phyloP scores from a whole-genome alignment of 1,140 invertebrate species.

The Argopecten irradians region DNA sequence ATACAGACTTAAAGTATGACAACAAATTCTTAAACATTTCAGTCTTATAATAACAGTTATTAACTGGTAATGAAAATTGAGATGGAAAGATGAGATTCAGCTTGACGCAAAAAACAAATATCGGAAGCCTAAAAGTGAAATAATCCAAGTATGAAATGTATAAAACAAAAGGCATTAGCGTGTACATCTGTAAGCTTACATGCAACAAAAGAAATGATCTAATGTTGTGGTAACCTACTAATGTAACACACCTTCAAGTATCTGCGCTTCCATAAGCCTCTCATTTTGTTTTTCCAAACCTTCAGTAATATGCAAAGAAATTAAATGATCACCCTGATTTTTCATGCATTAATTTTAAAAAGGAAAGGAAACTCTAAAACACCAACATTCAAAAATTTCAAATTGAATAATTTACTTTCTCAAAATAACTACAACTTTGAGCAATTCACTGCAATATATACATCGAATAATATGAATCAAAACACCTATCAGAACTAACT shows the following conservation, averaged over 20 bases:
- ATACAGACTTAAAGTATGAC: background rate
- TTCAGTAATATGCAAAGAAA: slow-evolving; percentile 6
- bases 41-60: background rate
- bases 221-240: slow-evolving; percentile 9
- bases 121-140: background rate
- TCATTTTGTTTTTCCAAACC: slow-evolving; percentile 22
- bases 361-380: background rate
- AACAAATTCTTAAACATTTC: background rate
- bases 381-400: background rate
- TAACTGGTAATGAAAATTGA: background rate
- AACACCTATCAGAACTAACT: background rate
- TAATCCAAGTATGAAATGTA: background rate
- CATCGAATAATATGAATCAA: background rate
- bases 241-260: slow-evolving; percentile 20
- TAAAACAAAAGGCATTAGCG: slow-evolving; percentile 15
- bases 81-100: background rate
- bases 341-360: background rate
- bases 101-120: background rate
- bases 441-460: background rate
- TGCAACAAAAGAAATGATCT: slow-evolving; percentile 3
- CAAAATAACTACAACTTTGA: background rate
- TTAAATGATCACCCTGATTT: background rate
- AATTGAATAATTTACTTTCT: background rate
- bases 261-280: slow-evolving; percentile 14
- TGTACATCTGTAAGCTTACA: background rate